A percentile compares a stretch with the other conserved stretches of the same genome.
These are phyloP conservation scores for Alviniconcha strummeri DNA, from an alignment of 2,888 invertebrate genomes.

Conservation along the genomic window DNA sequence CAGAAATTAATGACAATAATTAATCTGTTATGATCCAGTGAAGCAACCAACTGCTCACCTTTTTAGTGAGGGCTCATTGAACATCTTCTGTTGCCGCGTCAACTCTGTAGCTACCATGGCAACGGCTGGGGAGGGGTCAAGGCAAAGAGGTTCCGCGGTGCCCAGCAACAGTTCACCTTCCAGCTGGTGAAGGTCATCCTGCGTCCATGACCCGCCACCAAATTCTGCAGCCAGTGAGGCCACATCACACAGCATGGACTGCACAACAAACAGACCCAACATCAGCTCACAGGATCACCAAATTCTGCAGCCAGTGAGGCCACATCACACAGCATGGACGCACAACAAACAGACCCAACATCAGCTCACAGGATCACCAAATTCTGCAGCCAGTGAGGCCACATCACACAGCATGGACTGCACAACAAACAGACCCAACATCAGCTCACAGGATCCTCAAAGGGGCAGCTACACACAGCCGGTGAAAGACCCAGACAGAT, in stretches of 20 bases:
- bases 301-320: conserved; percentile 77
- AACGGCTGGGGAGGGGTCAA: conserved; percentile 90
- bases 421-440: neutral
- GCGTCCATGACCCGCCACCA: conserved; percentile 79
- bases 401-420: conserved; percentile 82
- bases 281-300: conserved; percentile 33
- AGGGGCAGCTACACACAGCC: neutral
- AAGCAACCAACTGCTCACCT: conserved; percentile 50
- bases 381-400: conserved; percentile 77
- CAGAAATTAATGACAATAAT: no score
- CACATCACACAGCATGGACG: conserved; percentile 81
- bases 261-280: conserved; percentile 39
- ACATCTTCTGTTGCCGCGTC: conserved; percentile 77
- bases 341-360: neutral
- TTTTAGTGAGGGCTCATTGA: conserved; percentile 64
- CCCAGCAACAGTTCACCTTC: conserved; percentile 91
- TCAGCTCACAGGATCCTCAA: neutral
- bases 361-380: conserved; percentile 48
- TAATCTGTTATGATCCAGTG: no score
- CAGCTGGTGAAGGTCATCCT: conserved; percentile 84
- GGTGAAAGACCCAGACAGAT: no score
- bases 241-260: conserved; percentile 82
- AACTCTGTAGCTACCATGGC: conserved; percentile 85
- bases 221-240: conserved; percentile 76
- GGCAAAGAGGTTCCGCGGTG: conserved; percentile 89